Evolutionary conservation across 2,797 vertebrate genomes (phyloP).

Genomic region (Emys orbicularis): DNA sequence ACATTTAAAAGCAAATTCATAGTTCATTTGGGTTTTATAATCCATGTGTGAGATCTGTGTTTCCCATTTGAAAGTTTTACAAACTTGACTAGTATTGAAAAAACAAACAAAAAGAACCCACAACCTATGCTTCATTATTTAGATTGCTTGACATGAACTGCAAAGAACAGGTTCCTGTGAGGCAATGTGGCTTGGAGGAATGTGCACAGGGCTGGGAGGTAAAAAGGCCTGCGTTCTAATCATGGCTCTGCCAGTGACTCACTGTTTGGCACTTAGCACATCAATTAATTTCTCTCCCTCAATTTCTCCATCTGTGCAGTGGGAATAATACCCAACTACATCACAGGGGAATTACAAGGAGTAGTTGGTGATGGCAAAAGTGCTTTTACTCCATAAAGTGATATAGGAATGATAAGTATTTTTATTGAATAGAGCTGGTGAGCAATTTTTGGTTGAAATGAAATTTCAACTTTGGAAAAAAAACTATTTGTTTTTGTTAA

Average conservation of each 20-base stretch:
- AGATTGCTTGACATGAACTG: background rate
- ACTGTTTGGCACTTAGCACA: constrained; percentile 49
- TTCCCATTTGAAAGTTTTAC: background rate
- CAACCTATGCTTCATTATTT: constrained; percentile 2
- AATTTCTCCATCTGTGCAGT: constrained; percentile 1
- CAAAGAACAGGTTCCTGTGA: background rate
- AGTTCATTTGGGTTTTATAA: background rate
- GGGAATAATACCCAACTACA: constrained; percentile 63
- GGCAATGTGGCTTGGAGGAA: constrained; percentile 31
- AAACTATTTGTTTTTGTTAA: background rate
- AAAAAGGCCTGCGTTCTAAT: constrained; percentile 26
- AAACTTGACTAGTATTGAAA: background rate
- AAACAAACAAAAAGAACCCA: background rate
- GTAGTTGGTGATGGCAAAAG: constrained; percentile 47
- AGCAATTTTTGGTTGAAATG: constrained; percentile 14
- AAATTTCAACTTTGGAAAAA: background rate
- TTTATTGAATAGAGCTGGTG: background rate
- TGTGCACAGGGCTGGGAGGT: constrained; percentile 49
- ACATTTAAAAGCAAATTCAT: background rate
- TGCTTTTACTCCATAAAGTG: constrained; percentile 23
- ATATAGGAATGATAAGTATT: constrained; percentile 17
- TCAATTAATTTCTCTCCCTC: constrained; percentile 57
- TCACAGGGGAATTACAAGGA: constrained; percentile 25
- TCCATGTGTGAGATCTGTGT: background rate
- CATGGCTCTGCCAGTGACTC: constrained; percentile 41